Conservation (phyloP, 2,113 vertebrate species). For the Calyptomena viridis region DNA sequence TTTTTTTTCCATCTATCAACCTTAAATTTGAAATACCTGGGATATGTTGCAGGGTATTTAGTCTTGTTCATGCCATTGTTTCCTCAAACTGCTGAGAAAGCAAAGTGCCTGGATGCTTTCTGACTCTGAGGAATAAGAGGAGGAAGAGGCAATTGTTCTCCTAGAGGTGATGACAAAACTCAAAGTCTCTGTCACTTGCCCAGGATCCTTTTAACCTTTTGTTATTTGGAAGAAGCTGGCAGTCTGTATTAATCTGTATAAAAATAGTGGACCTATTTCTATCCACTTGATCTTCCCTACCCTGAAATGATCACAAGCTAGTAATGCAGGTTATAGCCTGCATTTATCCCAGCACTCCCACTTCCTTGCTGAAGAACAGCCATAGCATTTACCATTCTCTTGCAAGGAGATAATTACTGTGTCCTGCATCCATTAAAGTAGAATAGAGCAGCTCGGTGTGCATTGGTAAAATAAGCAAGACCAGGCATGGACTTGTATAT, state of each 20-base stretch:
- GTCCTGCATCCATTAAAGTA: background rate
- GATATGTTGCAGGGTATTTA: background rate
- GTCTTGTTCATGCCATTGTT: background rate
- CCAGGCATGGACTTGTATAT: background rate
- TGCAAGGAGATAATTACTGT: background rate
- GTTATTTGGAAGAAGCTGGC: background rate
- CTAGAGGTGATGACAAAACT: background rate
- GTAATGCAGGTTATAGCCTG: background rate
- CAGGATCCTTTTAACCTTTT: conserved; percentile 8
- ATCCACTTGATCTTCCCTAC: background rate
- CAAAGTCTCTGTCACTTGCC: background rate
- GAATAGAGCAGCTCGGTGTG: background rate
- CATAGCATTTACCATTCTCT: background rate
- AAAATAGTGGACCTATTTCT: conserved; percentile 10
- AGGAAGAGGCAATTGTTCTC: background rate
- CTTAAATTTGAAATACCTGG: background rate
- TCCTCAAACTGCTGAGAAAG: conserved; percentile 29
- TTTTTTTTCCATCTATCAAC: background rate
- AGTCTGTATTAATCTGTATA: background rate
- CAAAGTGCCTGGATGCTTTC: background rate
- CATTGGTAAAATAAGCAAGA: background rate
- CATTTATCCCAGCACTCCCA: background rate
- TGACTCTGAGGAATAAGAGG: background rate
- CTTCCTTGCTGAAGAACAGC: background rate
- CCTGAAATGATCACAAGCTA: background rate